phyloP scores from a whole-genome alignment of 92 coral and sea anemone species.

The Galaxea fascicularis region DNA sequence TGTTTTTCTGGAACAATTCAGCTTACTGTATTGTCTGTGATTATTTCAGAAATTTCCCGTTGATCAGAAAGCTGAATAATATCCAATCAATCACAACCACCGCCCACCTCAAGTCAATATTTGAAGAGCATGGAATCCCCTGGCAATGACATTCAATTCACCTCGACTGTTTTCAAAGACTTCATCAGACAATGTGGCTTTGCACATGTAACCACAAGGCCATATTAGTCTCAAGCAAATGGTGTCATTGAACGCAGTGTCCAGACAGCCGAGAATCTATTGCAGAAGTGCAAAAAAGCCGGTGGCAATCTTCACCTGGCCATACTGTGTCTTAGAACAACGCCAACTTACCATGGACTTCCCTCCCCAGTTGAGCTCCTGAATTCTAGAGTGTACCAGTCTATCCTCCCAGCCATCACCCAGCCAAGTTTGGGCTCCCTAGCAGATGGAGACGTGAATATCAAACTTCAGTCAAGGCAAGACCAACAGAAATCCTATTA shows the following conservation, averaged over 20 bases:
- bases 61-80: constrained; percentile 59
- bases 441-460: constrained; percentile 40
- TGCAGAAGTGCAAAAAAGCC: constrained; percentile 67
- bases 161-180: constrained; percentile 27
- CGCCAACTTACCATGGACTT: constrained; percentile 55
- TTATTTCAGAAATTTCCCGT: constrained; percentile 74
- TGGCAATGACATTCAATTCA: constrained; percentile 46
- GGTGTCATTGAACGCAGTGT: constrained; percentile 63
- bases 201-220: constrained; percentile 43
- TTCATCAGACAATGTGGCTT: constrained; percentile 35
- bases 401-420: constrained; percentile 66
- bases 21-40: constrained; percentile 58
- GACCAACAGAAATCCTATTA: constrained; percentile 48
- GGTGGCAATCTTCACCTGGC: constrained; percentile 69
- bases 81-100: constrained; percentile 54
- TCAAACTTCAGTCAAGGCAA: constrained; percentile 64
- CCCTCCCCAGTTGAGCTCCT: constrained; percentile 63
- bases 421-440: constrained; percentile 10
- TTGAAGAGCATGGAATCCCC: constrained; percentile 72
- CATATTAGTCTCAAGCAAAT: constrained; percentile 51
- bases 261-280: constrained; percentile 43
- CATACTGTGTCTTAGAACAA: constrained; percentile 58
- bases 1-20: constrained; percentile 74
- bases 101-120: constrained; percentile 68
- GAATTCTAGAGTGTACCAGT: constrained; percentile 66